A percentile compares a stretch with the other conserved stretches of the same genome.
Conservation (phyloP, 2,888 invertebrate genomes). For the Clunio marinus region DNA sequence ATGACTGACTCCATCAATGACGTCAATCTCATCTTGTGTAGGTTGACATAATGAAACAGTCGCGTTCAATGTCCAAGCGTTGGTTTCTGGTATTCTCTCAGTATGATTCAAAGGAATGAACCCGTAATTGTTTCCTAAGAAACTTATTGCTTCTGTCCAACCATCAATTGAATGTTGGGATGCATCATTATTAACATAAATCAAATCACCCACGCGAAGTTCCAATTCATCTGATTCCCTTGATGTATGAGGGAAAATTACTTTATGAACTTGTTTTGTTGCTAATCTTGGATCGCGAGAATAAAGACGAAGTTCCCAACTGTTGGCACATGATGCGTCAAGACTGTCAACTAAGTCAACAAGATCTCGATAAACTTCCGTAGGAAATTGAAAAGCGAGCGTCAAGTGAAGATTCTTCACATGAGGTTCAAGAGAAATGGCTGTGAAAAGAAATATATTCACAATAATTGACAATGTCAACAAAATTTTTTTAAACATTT, state of each 20-base stretch:
- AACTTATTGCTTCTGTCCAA: slow-evolving; percentile 82
- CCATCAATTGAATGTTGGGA: slow-evolving; percentile 72
- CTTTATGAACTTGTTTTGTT: slow-evolving; percentile 72
- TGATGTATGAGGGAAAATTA: slow-evolving; percentile 71
- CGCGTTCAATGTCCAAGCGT: slow-evolving; percentile 85
- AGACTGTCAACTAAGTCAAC: slow-evolving; percentile 70
- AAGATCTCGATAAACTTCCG: slow-evolving; percentile 64
- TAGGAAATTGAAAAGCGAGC: slow-evolving; percentile 81
- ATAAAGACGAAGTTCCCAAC: slow-evolving; percentile 83
- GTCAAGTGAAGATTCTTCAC: slow-evolving; percentile 84
- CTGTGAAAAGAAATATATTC: slow-evolving; percentile 49
- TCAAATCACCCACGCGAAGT: slow-evolving; percentile 77
- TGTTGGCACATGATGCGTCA: slow-evolving; percentile 60
- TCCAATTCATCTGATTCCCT: slow-evolving; percentile 80
- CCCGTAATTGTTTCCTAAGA: slow-evolving; percentile 63
- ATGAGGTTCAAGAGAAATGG: slow-evolving; percentile 71
- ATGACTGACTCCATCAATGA: slow-evolving; percentile 5
- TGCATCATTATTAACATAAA: slow-evolving; percentile 74
- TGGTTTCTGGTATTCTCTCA: slow-evolving; percentile 78
- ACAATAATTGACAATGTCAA: background rate
- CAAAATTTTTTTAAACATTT: background rate
- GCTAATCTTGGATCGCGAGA: slow-evolving; percentile 75
- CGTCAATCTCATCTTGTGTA: slow-evolving; percentile 46
- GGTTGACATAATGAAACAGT: slow-evolving; percentile 52
- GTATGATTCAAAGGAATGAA: slow-evolving; percentile 79